Conservation (phyloP, 2,888 invertebrate genomes). For the Pristionchus entomophagus region DNA sequence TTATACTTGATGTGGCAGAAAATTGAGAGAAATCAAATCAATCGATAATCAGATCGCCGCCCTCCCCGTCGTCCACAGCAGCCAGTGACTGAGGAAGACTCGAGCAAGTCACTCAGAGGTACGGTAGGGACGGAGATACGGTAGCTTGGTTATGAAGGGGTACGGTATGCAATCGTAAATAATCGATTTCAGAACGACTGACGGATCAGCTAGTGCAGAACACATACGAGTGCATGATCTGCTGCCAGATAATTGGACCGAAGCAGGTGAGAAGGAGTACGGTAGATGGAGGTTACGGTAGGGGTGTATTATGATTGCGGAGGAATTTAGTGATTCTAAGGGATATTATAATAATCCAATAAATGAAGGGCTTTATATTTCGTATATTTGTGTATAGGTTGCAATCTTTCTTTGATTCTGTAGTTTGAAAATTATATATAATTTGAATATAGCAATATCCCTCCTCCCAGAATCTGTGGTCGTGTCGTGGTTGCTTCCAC, state of each 20-base stretch:
- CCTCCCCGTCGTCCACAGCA: constrained; percentile 8
- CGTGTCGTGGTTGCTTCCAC: constrained; percentile 91
- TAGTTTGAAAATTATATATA: too few relatives aligned
- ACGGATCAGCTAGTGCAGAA: constrained; percentile 88
- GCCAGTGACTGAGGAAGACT: background rate
- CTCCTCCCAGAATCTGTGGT: constrained; percentile 85
- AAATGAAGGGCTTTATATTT: background rate
- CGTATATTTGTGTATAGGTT: too few relatives aligned
- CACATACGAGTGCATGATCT: constrained; percentile 92
- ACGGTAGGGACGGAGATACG: background rate
- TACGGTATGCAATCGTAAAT: background rate
- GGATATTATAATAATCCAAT: background rate
- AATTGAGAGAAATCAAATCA: background rate
- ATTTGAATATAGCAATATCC: background rate
- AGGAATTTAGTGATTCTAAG: background rate
- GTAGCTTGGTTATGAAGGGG: background rate
- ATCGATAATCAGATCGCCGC: background rate
- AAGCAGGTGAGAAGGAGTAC: constrained; percentile 76
- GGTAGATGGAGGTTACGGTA: background rate
- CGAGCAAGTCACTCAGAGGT: constrained; percentile 40
- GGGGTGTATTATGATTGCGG: background rate
- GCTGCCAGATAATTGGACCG: constrained; percentile 89
- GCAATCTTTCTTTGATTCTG: too few relatives aligned
- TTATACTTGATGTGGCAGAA: background rate
- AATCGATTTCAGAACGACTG: constrained; percentile 77